Evolutionary conservation across 2,797 vertebrate genomes (phyloP).

Genomic region (Leptoclinus maculatus): DNA sequence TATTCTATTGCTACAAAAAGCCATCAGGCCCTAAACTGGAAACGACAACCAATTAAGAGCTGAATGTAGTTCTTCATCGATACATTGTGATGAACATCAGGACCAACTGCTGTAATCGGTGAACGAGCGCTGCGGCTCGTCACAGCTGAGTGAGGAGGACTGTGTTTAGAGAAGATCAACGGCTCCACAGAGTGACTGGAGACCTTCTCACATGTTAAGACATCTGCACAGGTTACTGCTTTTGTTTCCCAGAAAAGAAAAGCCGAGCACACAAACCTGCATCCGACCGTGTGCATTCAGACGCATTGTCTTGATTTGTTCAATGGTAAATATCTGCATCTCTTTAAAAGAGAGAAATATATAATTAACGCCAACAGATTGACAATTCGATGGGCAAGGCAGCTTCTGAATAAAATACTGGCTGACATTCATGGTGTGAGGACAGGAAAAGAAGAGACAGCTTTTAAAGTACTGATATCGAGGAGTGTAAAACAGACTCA

Average conservation of each 20-base stretch:
- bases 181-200: slow-evolving; percentile 31
- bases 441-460: slow-evolving; percentile 59
- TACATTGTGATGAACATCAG: slow-evolving; percentile 31
- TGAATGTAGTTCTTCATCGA: slow-evolving; percentile 23
- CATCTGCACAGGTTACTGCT: slow-evolving; percentile 54
- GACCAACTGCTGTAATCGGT: slow-evolving; percentile 38
- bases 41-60: slow-evolving; percentile 49
- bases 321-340: slow-evolving; percentile 64
- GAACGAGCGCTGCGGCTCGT: slow-evolving; percentile 21
- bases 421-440: slow-evolving; percentile 75
- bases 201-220: slow-evolving; percentile 65
- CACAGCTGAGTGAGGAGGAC: slow-evolving; percentile 34
- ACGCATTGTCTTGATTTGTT: slow-evolving; percentile 69
- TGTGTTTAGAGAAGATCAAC: slow-evolving; percentile 15
- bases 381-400: slow-evolving; percentile 79
- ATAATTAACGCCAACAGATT: slow-evolving; percentile 62
- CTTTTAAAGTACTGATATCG: slow-evolving; percentile 75
- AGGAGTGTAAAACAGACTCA: slow-evolving; percentile 81
- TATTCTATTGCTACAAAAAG: slow-evolving; percentile 64
- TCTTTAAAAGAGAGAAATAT: slow-evolving; percentile 65
- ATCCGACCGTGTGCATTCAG: slow-evolving; percentile 62
- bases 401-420: slow-evolving; percentile 86
- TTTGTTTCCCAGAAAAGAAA: slow-evolving; percentile 47
- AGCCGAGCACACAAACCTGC: slow-evolving; percentile 55
- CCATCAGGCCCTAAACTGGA: slow-evolving; percentile 34